A percentile compares a stretch with the other conserved stretches of the same genome.
Conservation (phyloP, 2,113 vertebrate genomes). For the Lepus americanus region DNA sequence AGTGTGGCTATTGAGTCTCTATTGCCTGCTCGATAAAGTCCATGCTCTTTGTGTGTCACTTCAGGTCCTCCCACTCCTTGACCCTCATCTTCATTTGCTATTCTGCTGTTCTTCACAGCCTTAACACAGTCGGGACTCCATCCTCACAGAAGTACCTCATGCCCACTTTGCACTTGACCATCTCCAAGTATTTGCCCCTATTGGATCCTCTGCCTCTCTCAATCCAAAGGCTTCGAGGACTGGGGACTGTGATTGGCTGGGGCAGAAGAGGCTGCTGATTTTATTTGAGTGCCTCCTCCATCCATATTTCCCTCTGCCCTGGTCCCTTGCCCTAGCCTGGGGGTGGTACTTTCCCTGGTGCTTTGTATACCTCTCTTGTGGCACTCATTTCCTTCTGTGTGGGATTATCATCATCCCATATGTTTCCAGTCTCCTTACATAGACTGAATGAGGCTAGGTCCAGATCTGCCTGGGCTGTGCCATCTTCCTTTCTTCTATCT, state of each 20-base stretch:
- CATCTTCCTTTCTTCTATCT: neutral
- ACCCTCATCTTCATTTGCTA: neutral
- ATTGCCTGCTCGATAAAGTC: neutral
- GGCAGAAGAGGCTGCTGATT: neutral
- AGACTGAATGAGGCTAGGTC: neutral
- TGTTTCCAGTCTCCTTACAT: neutral
- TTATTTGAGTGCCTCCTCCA: neutral
- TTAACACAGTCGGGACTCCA: neutral
- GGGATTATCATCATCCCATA: neutral
- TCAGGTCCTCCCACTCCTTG: neutral
- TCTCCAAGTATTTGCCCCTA: neutral
- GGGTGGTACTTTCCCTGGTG: neutral
- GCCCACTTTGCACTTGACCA: neutral
- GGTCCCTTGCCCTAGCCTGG: neutral
- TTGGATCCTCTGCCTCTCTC: neutral
- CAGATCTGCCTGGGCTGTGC: neutral
- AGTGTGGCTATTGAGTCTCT: neutral
- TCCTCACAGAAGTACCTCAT: neutral
- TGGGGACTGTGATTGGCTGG: neutral
- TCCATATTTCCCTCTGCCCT: neutral
- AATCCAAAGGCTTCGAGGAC: neutral
- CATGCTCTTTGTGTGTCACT: neutral
- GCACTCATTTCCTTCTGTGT: neutral
- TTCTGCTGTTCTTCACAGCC: neutral
- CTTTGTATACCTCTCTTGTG: fast-evolving